Conservation (phyloP, 2,888 invertebrate genomes). For the Orthonychiurus folsomi region DNA sequence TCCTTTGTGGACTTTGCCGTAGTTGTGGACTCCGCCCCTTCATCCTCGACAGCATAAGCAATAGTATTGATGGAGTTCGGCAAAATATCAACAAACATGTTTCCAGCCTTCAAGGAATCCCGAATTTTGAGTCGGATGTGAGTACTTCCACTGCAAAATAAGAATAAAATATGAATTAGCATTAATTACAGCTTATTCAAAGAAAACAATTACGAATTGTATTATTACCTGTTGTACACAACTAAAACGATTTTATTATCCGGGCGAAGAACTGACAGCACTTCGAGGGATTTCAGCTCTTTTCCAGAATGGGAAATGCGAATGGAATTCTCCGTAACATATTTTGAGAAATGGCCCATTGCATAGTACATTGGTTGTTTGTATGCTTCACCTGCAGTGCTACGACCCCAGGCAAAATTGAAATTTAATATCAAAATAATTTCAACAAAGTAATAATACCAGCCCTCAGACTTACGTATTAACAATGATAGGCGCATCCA, state of each 20-base stretch:
- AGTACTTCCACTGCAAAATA: too few relatives aligned
- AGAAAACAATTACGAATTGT: neutral
- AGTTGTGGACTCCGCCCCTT: too few relatives aligned
- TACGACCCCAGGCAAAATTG: neutral
- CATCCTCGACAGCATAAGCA: conserved; percentile 14
- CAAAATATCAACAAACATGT: conserved; percentile 12
- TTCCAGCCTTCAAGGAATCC: conserved; percentile 4
- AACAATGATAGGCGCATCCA: conserved; percentile 50
- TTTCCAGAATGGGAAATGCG: conserved; percentile 15
- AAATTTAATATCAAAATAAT: neutral
- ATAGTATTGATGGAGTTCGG: conserved; percentile 24
- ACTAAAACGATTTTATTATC: conserved; percentile 22
- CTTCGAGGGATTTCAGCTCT: conserved; percentile 19
- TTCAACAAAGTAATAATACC: too few relatives aligned
- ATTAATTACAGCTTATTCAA: neutral
- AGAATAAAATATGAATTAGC: too few relatives aligned
- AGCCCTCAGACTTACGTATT: conserved; percentile 41
- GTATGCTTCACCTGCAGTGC: conserved; percentile 41
- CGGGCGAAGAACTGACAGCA: conserved; percentile 22
- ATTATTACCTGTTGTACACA: conserved; percentile 23
- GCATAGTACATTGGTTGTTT: conserved; percentile 53
- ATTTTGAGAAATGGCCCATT: conserved; percentile 49
- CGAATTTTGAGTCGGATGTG: neutral
- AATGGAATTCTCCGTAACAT: conserved; percentile 39
- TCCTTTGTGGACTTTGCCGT: too few relatives aligned